phyloP scores from a whole-genome alignment of 1,140 invertebrate species.

The Listronotus oregonensis region DNA sequence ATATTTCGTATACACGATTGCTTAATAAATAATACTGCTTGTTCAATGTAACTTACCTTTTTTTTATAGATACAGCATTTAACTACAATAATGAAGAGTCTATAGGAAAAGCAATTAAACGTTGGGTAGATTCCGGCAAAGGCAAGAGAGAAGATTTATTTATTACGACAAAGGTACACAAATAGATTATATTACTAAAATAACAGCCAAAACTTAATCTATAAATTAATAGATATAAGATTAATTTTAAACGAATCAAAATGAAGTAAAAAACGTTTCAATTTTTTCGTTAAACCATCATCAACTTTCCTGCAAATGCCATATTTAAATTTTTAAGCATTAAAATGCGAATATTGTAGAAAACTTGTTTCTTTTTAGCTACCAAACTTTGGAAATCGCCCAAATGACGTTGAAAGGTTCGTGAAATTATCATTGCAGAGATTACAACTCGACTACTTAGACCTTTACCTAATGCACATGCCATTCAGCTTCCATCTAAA shows the following conservation, averaged over 20 bases:
- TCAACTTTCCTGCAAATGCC: too few species aligned
- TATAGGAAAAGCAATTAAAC: constrained; percentile 65
- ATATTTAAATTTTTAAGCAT: too few species aligned
- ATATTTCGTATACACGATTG: too few species aligned
- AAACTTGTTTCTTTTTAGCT: constrained; percentile 61
- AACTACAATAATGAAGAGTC: constrained; percentile 68
- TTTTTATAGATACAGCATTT: constrained; percentile 63
- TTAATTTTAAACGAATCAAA: too few species aligned
- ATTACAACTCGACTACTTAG: constrained; percentile 68
- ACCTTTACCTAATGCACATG: constrained; percentile 73
- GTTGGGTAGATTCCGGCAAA: constrained; percentile 62
- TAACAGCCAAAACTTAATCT: too few species aligned
- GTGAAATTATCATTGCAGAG: constrained; percentile 65
- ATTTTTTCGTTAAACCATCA: too few species aligned
- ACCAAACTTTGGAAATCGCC: constrained; percentile 61
- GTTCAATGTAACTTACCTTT: too few species aligned
- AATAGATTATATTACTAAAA: too few species aligned
- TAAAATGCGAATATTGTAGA: too few species aligned
- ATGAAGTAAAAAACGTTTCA: too few species aligned
- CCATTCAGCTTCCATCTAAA: constrained; percentile 63
- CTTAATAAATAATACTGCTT: too few species aligned
- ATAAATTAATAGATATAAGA: too few species aligned
- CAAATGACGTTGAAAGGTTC: constrained; percentile 64
- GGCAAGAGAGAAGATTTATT: constrained; percentile 68
- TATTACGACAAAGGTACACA: constrained; percentile 69